Conservation (phyloP, 2,113 vertebrate species). For the Catharus fuscescens region DNA sequence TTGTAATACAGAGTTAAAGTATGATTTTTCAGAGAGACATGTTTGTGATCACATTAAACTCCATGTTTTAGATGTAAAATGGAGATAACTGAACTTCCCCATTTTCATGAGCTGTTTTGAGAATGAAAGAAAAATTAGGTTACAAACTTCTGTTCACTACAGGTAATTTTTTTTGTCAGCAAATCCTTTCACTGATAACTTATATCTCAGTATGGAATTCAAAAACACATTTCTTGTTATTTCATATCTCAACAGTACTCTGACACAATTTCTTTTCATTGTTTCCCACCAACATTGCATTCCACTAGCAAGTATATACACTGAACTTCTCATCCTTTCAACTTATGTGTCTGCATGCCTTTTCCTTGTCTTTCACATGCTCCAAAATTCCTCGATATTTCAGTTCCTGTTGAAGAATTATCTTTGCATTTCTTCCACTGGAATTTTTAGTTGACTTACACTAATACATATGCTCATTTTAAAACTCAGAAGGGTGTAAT, state of each 20-base stretch:
- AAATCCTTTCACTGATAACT: background rate
- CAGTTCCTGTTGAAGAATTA: background rate
- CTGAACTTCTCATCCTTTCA: background rate
- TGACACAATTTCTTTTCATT: background rate
- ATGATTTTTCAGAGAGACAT: background rate
- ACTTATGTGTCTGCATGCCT: background rate
- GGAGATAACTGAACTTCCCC: background rate
- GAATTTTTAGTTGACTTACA: background rate
- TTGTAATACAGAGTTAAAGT: background rate
- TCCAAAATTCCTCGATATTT: background rate
- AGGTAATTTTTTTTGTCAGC: background rate
- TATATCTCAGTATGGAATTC: background rate
- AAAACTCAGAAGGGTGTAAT: background rate
- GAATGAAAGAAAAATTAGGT: background rate
- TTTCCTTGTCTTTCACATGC: background rate
- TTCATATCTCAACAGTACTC: background rate
- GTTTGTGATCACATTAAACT: background rate
- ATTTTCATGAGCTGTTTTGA: background rate
- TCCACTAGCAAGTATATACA: background rate
- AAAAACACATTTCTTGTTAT: background rate
- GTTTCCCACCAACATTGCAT: background rate
- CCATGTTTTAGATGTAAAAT: background rate
- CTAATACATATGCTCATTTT: background rate
- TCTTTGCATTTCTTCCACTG: background rate
- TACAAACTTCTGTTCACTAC: background rate